Evolutionary conservation across 1,140 invertebrate species (phyloP).

Genomic region (Drosophila albomicans): DNA sequence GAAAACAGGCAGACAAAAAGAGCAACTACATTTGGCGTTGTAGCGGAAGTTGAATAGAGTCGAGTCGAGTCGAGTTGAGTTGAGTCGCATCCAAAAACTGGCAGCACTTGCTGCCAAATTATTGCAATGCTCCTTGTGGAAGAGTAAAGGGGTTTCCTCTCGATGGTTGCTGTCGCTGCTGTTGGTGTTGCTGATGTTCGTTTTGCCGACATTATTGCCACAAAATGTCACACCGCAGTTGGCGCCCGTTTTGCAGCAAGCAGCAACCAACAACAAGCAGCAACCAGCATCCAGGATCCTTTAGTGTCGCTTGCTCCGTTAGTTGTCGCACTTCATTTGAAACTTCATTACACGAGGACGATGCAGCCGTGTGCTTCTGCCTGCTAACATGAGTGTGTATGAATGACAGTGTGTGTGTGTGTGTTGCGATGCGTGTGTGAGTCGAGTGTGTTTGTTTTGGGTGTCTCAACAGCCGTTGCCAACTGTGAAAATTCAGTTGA

Average conservation of each 20-base stretch:
- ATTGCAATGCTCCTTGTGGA: conserved; percentile 38
- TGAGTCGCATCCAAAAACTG: conserved; percentile 31
- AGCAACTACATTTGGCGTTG: conserved; percentile 22
- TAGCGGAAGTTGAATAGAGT: conserved; percentile 11
- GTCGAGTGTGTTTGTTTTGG: conserved; percentile 11
- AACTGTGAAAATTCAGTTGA: conserved; percentile 59
- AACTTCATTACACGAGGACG: conserved; percentile 72
- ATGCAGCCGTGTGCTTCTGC: conserved; percentile 17
- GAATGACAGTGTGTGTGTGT: not conserved
- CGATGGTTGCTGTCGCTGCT: conserved; percentile 12
- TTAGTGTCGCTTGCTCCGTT: conserved; percentile 52
- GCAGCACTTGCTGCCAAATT: conserved; percentile 73
- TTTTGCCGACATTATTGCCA: conserved; percentile 69
- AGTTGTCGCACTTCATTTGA: conserved; percentile 80
- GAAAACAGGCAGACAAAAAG: conserved; percentile 36
- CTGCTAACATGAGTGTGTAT: conserved; percentile 1
- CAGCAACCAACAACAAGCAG: not conserved
- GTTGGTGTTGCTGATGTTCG: not conserved
- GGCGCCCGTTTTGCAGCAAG: conserved; percentile 29
- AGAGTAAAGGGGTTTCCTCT: not conserved
- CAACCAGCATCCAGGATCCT: conserved; percentile 14
- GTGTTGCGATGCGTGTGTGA: not conserved
- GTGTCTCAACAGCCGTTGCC: conserved; percentile 56
- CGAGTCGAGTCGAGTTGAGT: conserved; percentile 6
- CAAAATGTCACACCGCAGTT: conserved; percentile 75